Evolutionary conservation across 2,888 invertebrate genomes (phyloP).

Genomic region (Drosophila koepferae): DNA sequence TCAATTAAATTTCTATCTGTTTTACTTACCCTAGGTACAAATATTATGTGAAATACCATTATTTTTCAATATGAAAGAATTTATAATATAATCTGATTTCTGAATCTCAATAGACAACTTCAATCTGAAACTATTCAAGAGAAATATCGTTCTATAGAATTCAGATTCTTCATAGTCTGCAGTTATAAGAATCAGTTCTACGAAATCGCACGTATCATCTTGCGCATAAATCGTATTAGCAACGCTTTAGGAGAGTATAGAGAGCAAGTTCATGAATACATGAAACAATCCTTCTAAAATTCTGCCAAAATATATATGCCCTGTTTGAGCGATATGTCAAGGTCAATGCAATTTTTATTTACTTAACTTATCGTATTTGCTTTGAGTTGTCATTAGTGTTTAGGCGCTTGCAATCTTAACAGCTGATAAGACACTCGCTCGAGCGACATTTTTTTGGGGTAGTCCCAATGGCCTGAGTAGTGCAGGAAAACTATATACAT

Average conservation of each 20-base stretch:
- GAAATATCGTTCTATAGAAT: not conserved
- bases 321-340: not conserved
- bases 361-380: not conserved
- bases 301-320: not conserved
- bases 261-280: not conserved
- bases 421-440: conserved; percentile 15
- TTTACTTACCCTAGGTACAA: too few species aligned
- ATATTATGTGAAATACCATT: too few species aligned
- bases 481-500: not conserved
- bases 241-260: not conserved
- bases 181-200: not conserved
- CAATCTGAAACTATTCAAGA: not conserved
- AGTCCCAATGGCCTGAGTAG: conserved; percentile 1
- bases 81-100: too few species aligned
- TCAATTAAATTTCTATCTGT: too few species aligned
- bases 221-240: not conserved
- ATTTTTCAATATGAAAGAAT: too few species aligned
- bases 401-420: not conserved
- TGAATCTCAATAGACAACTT: too few species aligned
- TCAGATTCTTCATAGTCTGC: not conserved
- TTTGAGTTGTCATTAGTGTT: not conserved
- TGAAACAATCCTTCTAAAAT: not conserved
- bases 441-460: conserved; percentile 12
- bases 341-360: not conserved
- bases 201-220: not conserved